Base-by-base conservation (phyloP, 2,888 invertebrate genomes). In the Hyposoter didymator region DNA sequence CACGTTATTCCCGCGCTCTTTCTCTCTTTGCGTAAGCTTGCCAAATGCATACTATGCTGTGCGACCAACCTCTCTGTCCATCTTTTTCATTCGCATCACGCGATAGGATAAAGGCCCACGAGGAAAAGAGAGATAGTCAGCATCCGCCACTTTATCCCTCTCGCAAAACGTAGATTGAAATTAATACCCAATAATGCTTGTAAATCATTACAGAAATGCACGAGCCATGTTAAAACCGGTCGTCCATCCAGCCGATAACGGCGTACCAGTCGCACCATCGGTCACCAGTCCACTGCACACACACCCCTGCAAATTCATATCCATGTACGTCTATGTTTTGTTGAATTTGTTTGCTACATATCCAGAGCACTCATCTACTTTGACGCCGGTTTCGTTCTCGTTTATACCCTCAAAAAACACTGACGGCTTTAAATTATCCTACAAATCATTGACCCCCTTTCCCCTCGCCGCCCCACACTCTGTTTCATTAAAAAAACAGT, bases 131-230 rank as follows among this genome's bases (percentile, higher is more conserved):
- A 84, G 84, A 78, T 84, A 84, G 78, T 52, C 67, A 67, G 62
- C 67, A 52, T 74, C 78, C 73, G 47, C 80, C 89, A 89, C 90
- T 90, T 90, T 89, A 90, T 90, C 87, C 84, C 88, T 88, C 90
- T 90, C 84, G 89, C 87, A 87, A 88, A 89, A 91, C 89, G 91
- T 91, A 92, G 92, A 93, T 93, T 93, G 93, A 93, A 94, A 93
- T 94, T 93, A 93, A 93, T 93, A 93, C 92, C 92, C 93, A 92
- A 93, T 94, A 93, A 93, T 92, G 92, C 91, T 91, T 93, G 91
- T 93, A 93, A 93, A 94, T 93, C 93, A 93, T 92, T 91, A 82
- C 90, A 89, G 90, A 91, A 92, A 91, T 91, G 91, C 90, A 89
- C 90, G 90, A 89, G 91, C 90, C 90, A 90, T 90, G 91, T 91